Evolutionary conservation across 2,888 invertebrate species (phyloP).

Genomic region (Ormyrus thymus): DNA sequence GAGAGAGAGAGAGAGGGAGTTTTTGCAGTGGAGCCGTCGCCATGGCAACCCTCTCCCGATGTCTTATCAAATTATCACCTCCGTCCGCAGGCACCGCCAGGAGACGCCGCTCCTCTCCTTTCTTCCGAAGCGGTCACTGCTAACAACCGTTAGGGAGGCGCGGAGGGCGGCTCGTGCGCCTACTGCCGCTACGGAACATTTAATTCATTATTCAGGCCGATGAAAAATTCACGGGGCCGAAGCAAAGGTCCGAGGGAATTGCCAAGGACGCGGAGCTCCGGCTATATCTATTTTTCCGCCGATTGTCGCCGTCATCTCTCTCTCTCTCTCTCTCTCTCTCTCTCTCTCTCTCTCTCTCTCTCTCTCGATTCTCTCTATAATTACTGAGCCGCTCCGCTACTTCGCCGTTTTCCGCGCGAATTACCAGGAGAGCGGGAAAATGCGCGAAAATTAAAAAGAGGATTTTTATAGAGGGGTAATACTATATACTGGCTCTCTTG

Average conservation of each 20-base stretch:
- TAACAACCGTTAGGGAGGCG: conserved; percentile 70
- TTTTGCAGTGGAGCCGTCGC: conserved; percentile 68
- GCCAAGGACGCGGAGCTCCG: conserved; percentile 17
- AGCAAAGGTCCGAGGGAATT: conserved; percentile 15
- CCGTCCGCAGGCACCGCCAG: conserved; percentile 56
- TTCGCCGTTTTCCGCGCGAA: neutral
- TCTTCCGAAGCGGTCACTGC: conserved; percentile 69
- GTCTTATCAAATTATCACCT: conserved; percentile 76
- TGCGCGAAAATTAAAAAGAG: conserved; percentile 16
- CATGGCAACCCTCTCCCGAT: conserved; percentile 73
- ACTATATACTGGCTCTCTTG: too few species aligned
- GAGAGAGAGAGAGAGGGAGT: conserved; percentile 59
- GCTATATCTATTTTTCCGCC: too few species aligned
- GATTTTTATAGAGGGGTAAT: neutral
- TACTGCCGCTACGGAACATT: conserved; percentile 67
- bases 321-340: conserved; percentile 47
- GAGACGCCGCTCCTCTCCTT: conserved; percentile 37
- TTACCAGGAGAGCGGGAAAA: neutral
- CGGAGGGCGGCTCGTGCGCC: conserved; percentile 41
- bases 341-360: conserved; percentile 51
- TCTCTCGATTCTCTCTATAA: conserved; percentile 47
- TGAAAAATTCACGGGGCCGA: conserved; percentile 68
- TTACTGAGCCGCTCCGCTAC: conserved; percentile 32
- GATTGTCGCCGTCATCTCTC: conserved; percentile 51
- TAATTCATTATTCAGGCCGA: conserved; percentile 74